Conservation (phyloP, 2,888 invertebrate species). For the Catocala fraxini region DNA sequence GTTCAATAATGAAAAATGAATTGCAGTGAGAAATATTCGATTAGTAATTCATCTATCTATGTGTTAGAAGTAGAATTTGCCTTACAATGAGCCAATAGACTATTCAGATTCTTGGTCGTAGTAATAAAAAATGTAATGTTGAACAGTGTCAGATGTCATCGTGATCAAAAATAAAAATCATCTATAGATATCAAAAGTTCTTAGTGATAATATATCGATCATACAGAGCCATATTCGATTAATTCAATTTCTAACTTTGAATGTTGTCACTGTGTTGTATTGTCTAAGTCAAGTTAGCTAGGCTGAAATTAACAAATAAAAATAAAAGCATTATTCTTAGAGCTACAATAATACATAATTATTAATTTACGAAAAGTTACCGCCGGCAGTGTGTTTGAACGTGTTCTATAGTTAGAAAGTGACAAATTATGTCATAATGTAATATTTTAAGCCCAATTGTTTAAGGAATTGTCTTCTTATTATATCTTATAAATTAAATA, state of each 20-base stretch:
- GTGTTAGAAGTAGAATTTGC: conserved; percentile 10
- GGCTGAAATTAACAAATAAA: too few relatives aligned
- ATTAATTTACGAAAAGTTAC: background rate
- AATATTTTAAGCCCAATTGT: conserved; percentile 20
- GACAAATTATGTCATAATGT: conserved; percentile 5
- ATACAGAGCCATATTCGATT: too few relatives aligned
- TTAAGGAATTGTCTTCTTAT: conserved; percentile 45
- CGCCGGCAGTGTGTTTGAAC: background rate
- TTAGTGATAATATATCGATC: too few relatives aligned
- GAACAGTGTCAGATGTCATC: too few relatives aligned
- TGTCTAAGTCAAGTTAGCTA: too few relatives aligned
- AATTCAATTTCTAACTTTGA: too few relatives aligned
- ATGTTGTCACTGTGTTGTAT: too few relatives aligned
- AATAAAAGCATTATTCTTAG: too few relatives aligned
- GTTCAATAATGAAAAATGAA: background rate
- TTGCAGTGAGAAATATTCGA: background rate
- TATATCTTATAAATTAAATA: conserved; percentile 24
- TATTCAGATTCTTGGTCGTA: too few relatives aligned
- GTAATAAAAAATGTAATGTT: too few relatives aligned
- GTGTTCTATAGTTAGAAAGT: conserved; percentile 14
- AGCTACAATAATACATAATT: background rate
- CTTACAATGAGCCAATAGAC: background rate
- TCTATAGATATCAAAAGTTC: too few relatives aligned
- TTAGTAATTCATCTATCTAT: conserved; percentile 1
- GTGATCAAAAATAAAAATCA: too few relatives aligned